These are phyloP conservation scores for Hoplias malabaricus DNA, from an alignment of 2,113 vertebrate species.

Conservation along the genomic window DNA sequence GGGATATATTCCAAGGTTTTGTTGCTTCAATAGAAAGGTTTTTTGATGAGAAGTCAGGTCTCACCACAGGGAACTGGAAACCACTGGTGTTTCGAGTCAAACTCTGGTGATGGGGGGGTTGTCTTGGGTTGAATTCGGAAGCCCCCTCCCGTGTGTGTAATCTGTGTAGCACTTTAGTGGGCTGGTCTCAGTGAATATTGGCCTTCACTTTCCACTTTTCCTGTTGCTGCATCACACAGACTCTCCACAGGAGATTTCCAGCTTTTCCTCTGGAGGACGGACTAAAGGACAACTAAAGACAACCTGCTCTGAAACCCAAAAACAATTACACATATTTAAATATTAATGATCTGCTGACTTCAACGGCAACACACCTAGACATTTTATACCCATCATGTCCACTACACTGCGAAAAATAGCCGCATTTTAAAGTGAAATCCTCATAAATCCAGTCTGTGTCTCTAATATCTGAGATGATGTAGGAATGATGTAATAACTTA, in stretches of 20 bases:
- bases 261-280: slow-evolving; percentile 8
- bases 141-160: neutral
- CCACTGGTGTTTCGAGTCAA: too few species aligned
- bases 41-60: too few species aligned
- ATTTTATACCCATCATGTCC: slow-evolving; percentile 29
- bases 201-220: neutral
- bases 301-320: neutral
- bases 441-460: too few species aligned
- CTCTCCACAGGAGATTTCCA: slow-evolving; percentile 1
- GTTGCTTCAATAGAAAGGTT: neutral
- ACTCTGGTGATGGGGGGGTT: too few species aligned
- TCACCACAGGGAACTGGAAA: too few species aligned
- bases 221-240: neutral
- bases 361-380: neutral
- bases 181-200: neutral
- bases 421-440: too few species aligned
- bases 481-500: too few species aligned
- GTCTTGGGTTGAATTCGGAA: neutral
- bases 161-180: neutral
- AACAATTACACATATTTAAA: neutral
- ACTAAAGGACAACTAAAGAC: slow-evolving; percentile 3
- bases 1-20: neutral
- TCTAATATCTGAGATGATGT: too few species aligned
- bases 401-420: neutral
- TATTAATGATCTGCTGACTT: neutral